Base-by-base conservation (phyloP, 2,113 vertebrate genomes). In the Lasiurus cinereus region DNA sequence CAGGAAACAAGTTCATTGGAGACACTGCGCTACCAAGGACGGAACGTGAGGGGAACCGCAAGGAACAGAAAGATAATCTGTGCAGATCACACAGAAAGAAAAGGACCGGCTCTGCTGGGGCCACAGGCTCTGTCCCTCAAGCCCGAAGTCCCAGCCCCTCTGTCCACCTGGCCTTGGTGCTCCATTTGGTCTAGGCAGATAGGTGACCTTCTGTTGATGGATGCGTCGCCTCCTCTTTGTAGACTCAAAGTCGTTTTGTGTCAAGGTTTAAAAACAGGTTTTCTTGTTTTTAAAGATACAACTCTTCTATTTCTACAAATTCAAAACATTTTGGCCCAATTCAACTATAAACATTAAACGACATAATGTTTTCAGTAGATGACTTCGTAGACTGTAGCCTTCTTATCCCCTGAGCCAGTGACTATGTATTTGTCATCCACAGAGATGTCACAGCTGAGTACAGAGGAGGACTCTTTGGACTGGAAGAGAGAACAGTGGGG, bases 341-440 rank as follows among this genome's bases (percentile, higher is more conserved):
- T 98, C 98, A 98, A 98, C 97, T 98, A 94, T 97, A 95, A 94
- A 98, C 48, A 92, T 96, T 98, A 98, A 98, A 98, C 94, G 96
- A 95, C 96, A 96, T 97, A 87, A 94, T 62, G 90, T 96, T 97
- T 97, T 99, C 98, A 99, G 98, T 99, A 99, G 98, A 99, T 99
- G 95, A 99, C 99, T 98, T 99, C 99, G 97, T 99, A 99, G 96
- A 99, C 98, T 86, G 99, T 99, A 91, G 99, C 98, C 87, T 99
- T 99, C 98, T 99, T 99, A 98, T 99, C 99, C 92, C 99, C 99
- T 96, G 99, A 99, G 97, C 99, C 99, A 90, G 99, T 99, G 97
- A 99, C 99, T 93, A 99, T 99, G 97, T 99, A 99, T 69, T 99
- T 99, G 96, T 99, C 99, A 97, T 99, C 98, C 98, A 99, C 98